Conservation (phyloP, 2,888 invertebrate species). For the Drosophila hamatofila region DNA sequence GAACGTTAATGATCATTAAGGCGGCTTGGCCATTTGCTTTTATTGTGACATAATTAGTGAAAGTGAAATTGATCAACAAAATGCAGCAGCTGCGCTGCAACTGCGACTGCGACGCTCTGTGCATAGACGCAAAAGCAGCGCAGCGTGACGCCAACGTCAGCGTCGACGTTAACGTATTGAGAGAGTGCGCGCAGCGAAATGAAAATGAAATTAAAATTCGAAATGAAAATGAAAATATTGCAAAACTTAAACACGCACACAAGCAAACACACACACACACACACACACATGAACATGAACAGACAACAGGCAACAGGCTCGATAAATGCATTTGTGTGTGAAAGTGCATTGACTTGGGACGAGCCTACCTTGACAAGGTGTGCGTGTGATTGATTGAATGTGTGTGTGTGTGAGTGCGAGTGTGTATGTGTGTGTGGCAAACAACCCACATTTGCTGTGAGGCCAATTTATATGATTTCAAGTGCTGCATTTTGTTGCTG, state of each 20-base stretch:
- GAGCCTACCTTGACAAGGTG: conserved; percentile 47
- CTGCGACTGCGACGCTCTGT: conserved; percentile 9
- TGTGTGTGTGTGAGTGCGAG: conserved; percentile 30
- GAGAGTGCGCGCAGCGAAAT: conserved; percentile 58
- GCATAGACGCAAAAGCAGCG: conserved; percentile 44
- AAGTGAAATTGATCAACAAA: conserved; percentile 73
- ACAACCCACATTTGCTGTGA: conserved; percentile 50
- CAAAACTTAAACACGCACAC: conserved; percentile 69
- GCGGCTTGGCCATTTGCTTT: conserved; percentile 48
- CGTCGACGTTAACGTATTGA: conserved; percentile 10
- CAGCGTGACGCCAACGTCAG: conserved; percentile 43
- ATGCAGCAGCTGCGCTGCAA: conserved; percentile 25
- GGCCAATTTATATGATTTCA: conserved; percentile 50
- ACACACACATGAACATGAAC: not conserved
- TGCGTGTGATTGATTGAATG: conserved; percentile 11
- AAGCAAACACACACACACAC: conserved; percentile 45
- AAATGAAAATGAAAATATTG: conserved; percentile 80
- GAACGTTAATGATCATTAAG: conserved; percentile 40
- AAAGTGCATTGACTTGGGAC: conserved; percentile 70
- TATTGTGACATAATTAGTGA: conserved; percentile 82
- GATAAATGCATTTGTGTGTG: conserved; percentile 20
- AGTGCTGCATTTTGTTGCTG: conserved; percentile 19
- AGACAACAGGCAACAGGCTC: conserved; percentile 17
- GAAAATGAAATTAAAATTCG: conserved; percentile 77
- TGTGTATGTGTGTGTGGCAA: conserved; percentile 24